Evolutionary conservation across 2,888 invertebrate genomes (phyloP).

Genomic region (Cylindroiulus punctatus): DNA sequence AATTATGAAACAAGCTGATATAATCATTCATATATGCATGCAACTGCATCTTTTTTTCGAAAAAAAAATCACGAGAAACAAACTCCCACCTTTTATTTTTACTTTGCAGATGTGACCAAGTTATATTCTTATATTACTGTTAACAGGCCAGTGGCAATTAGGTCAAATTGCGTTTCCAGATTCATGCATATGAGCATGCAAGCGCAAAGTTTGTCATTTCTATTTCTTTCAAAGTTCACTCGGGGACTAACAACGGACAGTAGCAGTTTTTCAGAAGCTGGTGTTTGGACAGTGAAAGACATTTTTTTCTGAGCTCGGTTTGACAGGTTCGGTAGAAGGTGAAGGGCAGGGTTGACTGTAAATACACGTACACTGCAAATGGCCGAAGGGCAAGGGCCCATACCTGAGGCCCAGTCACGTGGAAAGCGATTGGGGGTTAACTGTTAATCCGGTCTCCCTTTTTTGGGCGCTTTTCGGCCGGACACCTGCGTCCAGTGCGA

Average conservation of each 20-base stretch:
- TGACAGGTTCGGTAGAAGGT: background rate
- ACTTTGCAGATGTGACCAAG: no score
- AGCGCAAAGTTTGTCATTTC: background rate
- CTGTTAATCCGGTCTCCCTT: constrained; percentile 28
- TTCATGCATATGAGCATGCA: background rate
- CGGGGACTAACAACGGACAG: background rate
- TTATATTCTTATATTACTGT: background rate
- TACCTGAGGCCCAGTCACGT: constrained; percentile 50
- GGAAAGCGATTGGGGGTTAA: constrained; percentile 45
- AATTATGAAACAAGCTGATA: no score
- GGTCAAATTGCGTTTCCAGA: no score
- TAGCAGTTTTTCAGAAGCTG: background rate
- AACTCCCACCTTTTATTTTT: no score
- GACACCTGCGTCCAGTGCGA: constrained; percentile 52
- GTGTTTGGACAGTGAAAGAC: constrained; percentile 9
- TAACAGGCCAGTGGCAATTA: background rate
- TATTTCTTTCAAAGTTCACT: background rate
- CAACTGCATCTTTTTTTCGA: no score
- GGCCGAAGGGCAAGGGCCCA: constrained; percentile 37
- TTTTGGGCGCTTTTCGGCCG: constrained; percentile 13
- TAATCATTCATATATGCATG: no score
- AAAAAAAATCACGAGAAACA: no score
- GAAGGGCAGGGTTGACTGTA: background rate
- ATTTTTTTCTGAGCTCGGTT: background rate
- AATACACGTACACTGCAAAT: background rate